Evolutionary conservation across 2,888 invertebrate species (phyloP).

Genomic region (Pecten maximus): DNA sequence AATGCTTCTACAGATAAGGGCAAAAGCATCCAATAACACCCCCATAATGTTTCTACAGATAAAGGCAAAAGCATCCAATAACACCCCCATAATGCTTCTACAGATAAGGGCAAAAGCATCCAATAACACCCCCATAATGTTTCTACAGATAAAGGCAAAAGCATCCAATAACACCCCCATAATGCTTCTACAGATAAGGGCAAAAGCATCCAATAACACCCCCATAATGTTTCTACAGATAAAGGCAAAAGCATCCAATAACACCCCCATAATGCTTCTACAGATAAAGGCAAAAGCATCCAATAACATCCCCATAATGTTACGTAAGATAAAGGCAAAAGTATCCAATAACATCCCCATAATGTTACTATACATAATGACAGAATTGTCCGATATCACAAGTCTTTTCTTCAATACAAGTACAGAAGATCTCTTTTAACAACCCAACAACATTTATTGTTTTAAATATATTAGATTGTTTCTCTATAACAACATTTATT

Average conservation of each 20-base stretch:
- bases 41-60: background rate
- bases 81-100: background rate
- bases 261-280: background rate
- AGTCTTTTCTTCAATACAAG: too few species aligned
- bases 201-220: conserved; percentile 54
- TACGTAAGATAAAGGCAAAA: background rate
- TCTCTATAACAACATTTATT: too few species aligned
- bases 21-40: background rate
- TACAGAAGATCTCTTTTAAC: too few species aligned
- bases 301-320: background rate
- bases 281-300: background rate
- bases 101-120: background rate
- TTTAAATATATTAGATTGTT: background rate
- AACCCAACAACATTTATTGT: background rate
- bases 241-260: background rate
- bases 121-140: background rate
- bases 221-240: conserved; percentile 73
- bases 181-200: conserved; percentile 68
- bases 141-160: background rate
- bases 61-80: background rate
- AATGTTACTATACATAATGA: background rate
- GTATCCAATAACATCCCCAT: background rate
- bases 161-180: conserved; percentile 54
- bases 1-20: conserved; percentile 67
- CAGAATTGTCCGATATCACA: too few species aligned